phyloP scores from a whole-genome alignment of 2,797 vertebrate species.

The Gobionotothen gibberifrons region DNA sequence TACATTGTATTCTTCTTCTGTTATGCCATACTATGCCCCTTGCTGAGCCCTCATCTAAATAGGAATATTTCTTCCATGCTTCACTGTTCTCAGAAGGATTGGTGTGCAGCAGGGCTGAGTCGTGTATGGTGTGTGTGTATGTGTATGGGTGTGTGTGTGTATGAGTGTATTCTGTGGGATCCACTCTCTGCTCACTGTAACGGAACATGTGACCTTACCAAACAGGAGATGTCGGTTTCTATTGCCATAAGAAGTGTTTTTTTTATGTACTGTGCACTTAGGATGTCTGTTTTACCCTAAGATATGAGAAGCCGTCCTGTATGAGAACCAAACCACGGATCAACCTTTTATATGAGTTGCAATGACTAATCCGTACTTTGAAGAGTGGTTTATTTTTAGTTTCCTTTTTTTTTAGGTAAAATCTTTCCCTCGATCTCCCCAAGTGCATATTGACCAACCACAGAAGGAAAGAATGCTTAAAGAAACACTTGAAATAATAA shows the following conservation, averaged over 20 bases:
- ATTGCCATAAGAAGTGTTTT: constrained; percentile 58
- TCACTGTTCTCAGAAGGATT: constrained; percentile 72
- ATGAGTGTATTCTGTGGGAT: constrained; percentile 12
- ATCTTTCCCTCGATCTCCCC: too few relatives aligned
- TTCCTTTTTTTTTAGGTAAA: constrained; percentile 8
- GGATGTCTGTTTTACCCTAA: constrained; percentile 59
- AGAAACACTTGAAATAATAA: too few relatives aligned
- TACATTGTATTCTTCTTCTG: constrained; percentile 76
- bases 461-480: too few relatives aligned
- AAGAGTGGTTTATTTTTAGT: constrained; percentile 10
- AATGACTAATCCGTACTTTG: background rate
- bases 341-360: background rate
- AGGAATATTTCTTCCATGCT: constrained; percentile 82
- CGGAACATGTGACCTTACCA: constrained; percentile 77
- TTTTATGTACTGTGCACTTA: constrained; percentile 54
- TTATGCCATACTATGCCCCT: constrained; percentile 74
- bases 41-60: constrained; percentile 77
- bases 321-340: constrained; percentile 8
- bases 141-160: background rate
- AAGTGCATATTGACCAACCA: too few relatives aligned
- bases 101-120: constrained; percentile 58
- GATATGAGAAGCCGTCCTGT: constrained; percentile 11
- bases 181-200: constrained; percentile 65
- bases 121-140: constrained; percentile 12
- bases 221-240: constrained; percentile 70